These are phyloP conservation scores for Addax nasomaculatus DNA, from an alignment of 2,113 vertebrate genomes.

Conservation along the genomic window DNA sequence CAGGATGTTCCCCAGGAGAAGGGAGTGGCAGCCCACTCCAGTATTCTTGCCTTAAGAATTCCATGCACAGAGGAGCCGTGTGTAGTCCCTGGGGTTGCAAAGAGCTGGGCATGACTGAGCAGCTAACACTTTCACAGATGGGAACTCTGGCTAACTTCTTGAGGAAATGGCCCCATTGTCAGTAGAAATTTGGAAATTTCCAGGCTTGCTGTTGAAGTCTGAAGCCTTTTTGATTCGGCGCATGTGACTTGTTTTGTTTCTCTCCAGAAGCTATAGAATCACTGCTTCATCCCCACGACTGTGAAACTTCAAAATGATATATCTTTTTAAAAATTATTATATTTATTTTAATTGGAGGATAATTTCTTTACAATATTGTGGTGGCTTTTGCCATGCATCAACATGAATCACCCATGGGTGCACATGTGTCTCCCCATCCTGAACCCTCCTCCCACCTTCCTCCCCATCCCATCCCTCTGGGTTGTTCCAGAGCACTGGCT, in stretches of 20 bases:
- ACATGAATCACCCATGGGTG: background rate
- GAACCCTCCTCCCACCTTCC: background rate
- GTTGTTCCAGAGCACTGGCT: background rate
- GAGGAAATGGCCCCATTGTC: background rate
- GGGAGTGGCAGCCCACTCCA: background rate
- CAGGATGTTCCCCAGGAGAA: background rate
- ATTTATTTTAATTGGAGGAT: background rate
- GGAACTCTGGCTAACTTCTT: background rate
- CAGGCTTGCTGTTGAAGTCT: background rate
- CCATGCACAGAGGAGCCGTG: background rate
- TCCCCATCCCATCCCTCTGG: background rate
- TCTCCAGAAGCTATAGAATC: background rate
- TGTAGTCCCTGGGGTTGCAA: background rate
- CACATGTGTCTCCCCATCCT: background rate
- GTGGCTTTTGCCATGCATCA: background rate
- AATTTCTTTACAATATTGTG: background rate
- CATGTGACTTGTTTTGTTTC: background rate
- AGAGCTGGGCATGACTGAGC: background rate
- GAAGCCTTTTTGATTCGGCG: background rate
- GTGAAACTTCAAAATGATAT: background rate
- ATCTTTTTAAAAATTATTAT: background rate
- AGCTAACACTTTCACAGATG: background rate
- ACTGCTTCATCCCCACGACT: background rate
- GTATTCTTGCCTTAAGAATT: background rate
- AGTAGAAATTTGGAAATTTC: background rate